Percentiles rank a stretch among this genome's conserved stretches.
These are phyloP conservation scores for Ectropis grisescens DNA, from an alignment of 1,140 invertebrate genomes.

Conservation along the genomic window DNA sequence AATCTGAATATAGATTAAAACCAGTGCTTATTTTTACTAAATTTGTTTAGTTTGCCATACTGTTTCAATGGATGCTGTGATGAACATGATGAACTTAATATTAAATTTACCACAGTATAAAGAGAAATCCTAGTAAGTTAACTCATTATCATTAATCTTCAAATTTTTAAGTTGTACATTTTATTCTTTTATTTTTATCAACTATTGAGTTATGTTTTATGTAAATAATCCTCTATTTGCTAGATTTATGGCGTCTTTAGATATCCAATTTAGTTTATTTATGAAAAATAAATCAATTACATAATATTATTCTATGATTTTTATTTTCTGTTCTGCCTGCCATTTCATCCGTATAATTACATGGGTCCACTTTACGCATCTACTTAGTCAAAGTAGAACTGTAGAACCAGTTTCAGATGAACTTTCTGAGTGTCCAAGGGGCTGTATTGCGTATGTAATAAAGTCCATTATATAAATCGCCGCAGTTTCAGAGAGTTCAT, in stretches of 20 bases:
- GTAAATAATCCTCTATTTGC: conserved; percentile 54
- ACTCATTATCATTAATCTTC: conserved; percentile 20
- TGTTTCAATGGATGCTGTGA: too few relatives aligned
- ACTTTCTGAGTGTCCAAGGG: too few relatives aligned
- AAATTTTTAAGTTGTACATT: conserved; percentile 60
- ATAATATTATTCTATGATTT: conserved; percentile 39
- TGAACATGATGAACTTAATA: too few relatives aligned
- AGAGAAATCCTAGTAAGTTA: conserved; percentile 18
- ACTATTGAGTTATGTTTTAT: conserved; percentile 42
- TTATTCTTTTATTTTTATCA: conserved; percentile 38
- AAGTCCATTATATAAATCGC: too few relatives aligned
- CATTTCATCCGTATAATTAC: too few relatives aligned
- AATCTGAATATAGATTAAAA: conserved; percentile 22
- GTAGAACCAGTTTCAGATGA: too few relatives aligned
- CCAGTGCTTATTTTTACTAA: too few relatives aligned
- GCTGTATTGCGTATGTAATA: too few relatives aligned
- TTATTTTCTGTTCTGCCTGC: conserved; percentile 22
- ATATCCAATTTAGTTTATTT: conserved; percentile 60
- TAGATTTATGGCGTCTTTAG: conserved; percentile 48
- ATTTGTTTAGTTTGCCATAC: too few relatives aligned
- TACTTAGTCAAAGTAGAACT: conserved; percentile 14
- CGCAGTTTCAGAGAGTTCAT: too few relatives aligned
- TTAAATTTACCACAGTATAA: conserved; percentile 21
- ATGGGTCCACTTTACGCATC: conserved; percentile 36
- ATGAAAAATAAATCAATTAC: conserved; percentile 60